Evolutionary conservation across 2,797 vertebrate genomes (phyloP).

Genomic region (Onychomys leucogaster): DNA sequence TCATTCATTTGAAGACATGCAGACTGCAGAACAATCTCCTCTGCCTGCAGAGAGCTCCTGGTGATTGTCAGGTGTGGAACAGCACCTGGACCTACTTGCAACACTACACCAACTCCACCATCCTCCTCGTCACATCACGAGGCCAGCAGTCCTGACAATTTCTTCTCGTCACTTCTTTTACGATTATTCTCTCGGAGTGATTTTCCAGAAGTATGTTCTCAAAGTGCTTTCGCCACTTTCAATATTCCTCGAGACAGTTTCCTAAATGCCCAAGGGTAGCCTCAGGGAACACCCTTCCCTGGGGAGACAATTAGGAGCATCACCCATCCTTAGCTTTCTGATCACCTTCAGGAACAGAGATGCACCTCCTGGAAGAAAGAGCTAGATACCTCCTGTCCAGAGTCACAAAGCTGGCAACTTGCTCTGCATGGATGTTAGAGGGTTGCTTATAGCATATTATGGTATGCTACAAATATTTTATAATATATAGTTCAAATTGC

Average conservation of each 20-base stretch:
- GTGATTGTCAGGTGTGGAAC: background rate
- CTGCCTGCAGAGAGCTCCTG: constrained; percentile 33
- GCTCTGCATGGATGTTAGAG: background rate
- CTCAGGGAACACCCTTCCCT: constrained; percentile 49
- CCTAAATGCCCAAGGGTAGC: constrained; percentile 84
- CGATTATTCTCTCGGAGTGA: constrained; percentile 54
- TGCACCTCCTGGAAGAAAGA: background rate
- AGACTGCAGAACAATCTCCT: background rate
- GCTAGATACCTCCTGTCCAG: background rate
- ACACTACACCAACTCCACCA: background rate
- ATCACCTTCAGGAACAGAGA: constrained; percentile 40
- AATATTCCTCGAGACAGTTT: constrained; percentile 79
- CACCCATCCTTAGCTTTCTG: background rate
- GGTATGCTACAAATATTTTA: background rate
- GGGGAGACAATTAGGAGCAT: background rate
- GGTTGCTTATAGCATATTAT: background rate
- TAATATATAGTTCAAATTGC: background rate
- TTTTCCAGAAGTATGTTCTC: constrained; percentile 40
- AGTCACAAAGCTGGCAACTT: background rate
- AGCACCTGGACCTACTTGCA: background rate
- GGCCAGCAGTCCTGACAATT: constrained; percentile 57
- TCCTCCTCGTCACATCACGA: background rate
- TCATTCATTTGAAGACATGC: constrained; percentile 1
- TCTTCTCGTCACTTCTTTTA: constrained; percentile 59
- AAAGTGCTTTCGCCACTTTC: constrained; percentile 43